Evolutionary conservation across 2,888 invertebrate genomes (phyloP).

Genomic region (Euclidia mi): DNA sequence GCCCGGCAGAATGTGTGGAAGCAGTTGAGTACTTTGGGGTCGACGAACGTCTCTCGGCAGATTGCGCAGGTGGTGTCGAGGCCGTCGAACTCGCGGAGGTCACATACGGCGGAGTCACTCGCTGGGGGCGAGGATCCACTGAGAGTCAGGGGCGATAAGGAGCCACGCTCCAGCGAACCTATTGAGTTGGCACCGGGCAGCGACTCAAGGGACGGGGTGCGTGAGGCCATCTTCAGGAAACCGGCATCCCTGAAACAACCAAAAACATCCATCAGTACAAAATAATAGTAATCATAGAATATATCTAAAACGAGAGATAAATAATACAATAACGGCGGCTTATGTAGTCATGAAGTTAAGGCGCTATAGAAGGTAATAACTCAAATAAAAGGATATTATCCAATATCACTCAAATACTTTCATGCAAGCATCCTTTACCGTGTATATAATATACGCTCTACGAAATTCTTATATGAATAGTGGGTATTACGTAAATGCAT

Average conservation of each 20-base stretch:
- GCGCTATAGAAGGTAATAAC: background rate
- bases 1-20: slow-evolving; percentile 96
- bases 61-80: slow-evolving; percentile 92
- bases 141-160: slow-evolving; percentile 95
- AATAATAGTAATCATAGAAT: background rate
- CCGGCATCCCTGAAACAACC: slow-evolving; percentile 94
- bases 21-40: slow-evolving; percentile 94
- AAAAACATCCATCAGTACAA: slow-evolving; percentile 57
- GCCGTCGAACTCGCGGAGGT: slow-evolving; percentile 91
- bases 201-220: slow-evolving; percentile 98
- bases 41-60: slow-evolving; percentile 94
- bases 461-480: slow-evolving; percentile 49
- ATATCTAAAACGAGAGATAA: background rate
- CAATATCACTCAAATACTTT: slow-evolving; percentile 28
- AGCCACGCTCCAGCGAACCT: slow-evolving; percentile 96
- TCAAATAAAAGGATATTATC: slow-evolving; percentile 9
- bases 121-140: slow-evolving; percentile 97
- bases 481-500: slow-evolving; percentile 65
- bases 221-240: slow-evolving; percentile 98
- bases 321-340: background rate
- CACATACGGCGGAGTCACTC: slow-evolving; percentile 95
- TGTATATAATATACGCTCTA: slow-evolving; percentile 14
- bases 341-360: background rate
- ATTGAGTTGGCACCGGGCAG: slow-evolving; percentile 97
- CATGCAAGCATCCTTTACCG: slow-evolving; percentile 24